Percentiles rank a stretch among this genome's conserved stretches.
These are phyloP conservation scores for Drosophila subobscura DNA, from an alignment of 1,140 invertebrate genomes.

Conservation along the genomic window DNA sequence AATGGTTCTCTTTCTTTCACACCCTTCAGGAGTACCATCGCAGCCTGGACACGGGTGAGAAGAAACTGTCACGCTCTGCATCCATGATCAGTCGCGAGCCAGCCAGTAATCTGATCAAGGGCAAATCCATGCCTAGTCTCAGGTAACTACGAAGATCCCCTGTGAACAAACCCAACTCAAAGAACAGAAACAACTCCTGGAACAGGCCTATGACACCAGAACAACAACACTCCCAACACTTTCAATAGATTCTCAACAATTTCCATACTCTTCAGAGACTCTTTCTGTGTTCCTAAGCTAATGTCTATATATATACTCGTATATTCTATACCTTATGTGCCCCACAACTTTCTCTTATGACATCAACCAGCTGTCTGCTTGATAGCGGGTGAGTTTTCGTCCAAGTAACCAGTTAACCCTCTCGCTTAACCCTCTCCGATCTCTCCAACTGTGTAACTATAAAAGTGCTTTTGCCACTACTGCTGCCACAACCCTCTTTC, in stretches of 20 bases:
- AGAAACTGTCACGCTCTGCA: slow-evolving; percentile 87
- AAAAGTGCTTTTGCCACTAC: slow-evolving; percentile 1
- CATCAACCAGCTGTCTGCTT: slow-evolving; percentile 82
- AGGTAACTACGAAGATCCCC: slow-evolving; percentile 87
- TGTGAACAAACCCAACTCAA: background rate
- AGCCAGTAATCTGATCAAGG: slow-evolving; percentile 92
- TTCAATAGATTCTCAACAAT: slow-evolving; percentile 30
- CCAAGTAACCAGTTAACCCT: slow-evolving; percentile 33
- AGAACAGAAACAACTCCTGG: slow-evolving; percentile 18
- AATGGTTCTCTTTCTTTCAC: slow-evolving; percentile 3
- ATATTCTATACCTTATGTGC: slow-evolving; percentile 37
- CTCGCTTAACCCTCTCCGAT: slow-evolving; percentile 6
- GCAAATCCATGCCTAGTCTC: slow-evolving; percentile 97
- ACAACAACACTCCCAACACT: slow-evolving; percentile 33
- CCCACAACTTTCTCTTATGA: slow-evolving; percentile 53
- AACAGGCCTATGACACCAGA: slow-evolving; percentile 47
- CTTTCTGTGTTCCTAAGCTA: slow-evolving; percentile 31
- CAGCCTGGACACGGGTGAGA: slow-evolving; percentile 91
- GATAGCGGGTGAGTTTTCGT: slow-evolving; percentile 83
- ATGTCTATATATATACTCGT: slow-evolving; percentile 18
- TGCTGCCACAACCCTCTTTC: background rate
- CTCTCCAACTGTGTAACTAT: slow-evolving; percentile 9
- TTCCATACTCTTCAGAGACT: slow-evolving; percentile 23
- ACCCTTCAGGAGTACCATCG: slow-evolving; percentile 88
- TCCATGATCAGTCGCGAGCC: slow-evolving; percentile 86